Conservation (phyloP, 2,797 vertebrate species). For the Cyclopterus lumpus region DNA sequence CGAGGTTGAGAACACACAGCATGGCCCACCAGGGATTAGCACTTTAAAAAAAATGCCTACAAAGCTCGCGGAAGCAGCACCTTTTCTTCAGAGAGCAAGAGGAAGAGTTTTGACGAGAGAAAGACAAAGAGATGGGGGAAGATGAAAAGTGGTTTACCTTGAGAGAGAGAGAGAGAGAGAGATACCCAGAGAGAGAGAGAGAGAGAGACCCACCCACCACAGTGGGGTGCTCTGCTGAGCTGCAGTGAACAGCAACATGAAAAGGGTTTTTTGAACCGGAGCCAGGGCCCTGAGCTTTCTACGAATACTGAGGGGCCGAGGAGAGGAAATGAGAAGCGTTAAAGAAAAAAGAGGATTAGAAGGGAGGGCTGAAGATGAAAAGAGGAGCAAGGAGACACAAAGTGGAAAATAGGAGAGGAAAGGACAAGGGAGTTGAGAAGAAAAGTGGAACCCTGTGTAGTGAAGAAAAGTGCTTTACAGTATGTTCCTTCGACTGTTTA, state of each 20-base stretch:
- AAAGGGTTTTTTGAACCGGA: slow-evolving; percentile 52
- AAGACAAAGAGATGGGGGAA: slow-evolving; percentile 22
- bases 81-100: slow-evolving; percentile 33
- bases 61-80: slow-evolving; percentile 48
- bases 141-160: slow-evolving; percentile 62
- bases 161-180: slow-evolving; percentile 3
- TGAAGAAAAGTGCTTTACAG: slow-evolving; percentile 20
- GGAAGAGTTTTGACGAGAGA: slow-evolving; percentile 42
- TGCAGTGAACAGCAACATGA: slow-evolving; percentile 41
- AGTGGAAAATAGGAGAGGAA: slow-evolving; percentile 27
- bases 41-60: slow-evolving; percentile 36
- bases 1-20: slow-evolving; percentile 14
- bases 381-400: slow-evolving; percentile 6
- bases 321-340: slow-evolving; percentile 36
- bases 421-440: slow-evolving; percentile 14
- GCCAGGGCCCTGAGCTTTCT: slow-evolving; percentile 41
- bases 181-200: slow-evolving; percentile 23
- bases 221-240: slow-evolving; percentile 60
- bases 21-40: slow-evolving; percentile 12
- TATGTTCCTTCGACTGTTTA: slow-evolving; percentile 31
- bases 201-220: slow-evolving; percentile 32
- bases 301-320: slow-evolving; percentile 22
- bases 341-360: slow-evolving; percentile 41
- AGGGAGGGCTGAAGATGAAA: slow-evolving; percentile 34
- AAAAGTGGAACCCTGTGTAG: slow-evolving; percentile 7